These are phyloP conservation scores for Drosophila colorata DNA, from an alignment of 2,888 invertebrate species.

Conservation along the genomic window DNA sequence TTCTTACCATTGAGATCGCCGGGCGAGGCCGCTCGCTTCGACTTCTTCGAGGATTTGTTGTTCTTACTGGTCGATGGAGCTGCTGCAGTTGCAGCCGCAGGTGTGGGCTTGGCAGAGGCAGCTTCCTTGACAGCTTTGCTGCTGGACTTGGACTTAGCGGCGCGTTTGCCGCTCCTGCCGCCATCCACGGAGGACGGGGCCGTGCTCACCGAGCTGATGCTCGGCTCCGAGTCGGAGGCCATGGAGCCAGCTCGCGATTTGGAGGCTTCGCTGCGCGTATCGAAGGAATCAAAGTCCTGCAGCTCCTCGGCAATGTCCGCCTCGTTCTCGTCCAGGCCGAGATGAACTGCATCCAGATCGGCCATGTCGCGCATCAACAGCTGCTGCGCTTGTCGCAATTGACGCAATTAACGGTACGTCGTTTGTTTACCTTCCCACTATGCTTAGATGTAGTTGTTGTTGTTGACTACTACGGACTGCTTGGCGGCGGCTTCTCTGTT, in stretches of 20 bases:
- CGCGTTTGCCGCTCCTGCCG: constrained; percentile 52
- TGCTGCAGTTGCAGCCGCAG: constrained; percentile 34
- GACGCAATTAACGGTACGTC: constrained; percentile 15
- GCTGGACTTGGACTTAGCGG: constrained; percentile 59
- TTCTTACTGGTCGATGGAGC: constrained; percentile 21
- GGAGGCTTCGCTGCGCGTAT: constrained; percentile 95
- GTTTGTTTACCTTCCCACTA: constrained; percentile 64
- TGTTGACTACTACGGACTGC: constrained; percentile 37
- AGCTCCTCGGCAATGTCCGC: constrained; percentile 92
- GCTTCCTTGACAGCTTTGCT: constrained; percentile 50
- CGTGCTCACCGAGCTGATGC: constrained; percentile 92
- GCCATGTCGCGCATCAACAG: constrained; percentile 84
- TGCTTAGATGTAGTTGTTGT: constrained; percentile 25
- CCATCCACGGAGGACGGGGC: constrained; percentile 87
- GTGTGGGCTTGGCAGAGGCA: constrained; percentile 25
- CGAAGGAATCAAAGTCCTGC: constrained; percentile 90
- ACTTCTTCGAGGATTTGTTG: constrained; percentile 52
- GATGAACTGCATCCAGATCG: constrained; percentile 88
- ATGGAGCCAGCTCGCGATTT: constrained; percentile 90
- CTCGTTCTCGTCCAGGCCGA: constrained; percentile 89
- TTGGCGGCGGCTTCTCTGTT: constrained; percentile 40
- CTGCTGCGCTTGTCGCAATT: constrained; percentile 24
- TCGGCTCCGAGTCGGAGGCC: constrained; percentile 87
- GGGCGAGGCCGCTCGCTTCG: constrained; percentile 69
- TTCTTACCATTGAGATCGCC: constrained; percentile 72